Evolutionary conservation across 2,797 vertebrate species (phyloP).

Genomic region (Hylomyscus alleni): DNA sequence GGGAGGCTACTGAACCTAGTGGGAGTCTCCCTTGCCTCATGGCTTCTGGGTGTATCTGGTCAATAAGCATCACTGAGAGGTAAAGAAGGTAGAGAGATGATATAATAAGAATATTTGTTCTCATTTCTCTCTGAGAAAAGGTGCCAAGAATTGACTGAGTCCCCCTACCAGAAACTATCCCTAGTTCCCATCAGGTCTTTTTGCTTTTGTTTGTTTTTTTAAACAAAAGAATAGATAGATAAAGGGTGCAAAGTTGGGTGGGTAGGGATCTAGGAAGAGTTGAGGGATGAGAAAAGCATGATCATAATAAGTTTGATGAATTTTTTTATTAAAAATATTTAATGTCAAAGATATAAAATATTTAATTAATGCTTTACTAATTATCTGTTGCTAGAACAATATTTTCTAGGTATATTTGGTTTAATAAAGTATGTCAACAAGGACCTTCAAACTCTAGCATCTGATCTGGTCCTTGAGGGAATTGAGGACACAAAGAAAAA

Average conservation of each 20-base stretch:
- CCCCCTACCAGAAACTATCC: neutral
- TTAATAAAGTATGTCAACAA: neutral
- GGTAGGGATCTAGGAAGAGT: neutral
- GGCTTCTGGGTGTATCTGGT: slow-evolving; percentile 6
- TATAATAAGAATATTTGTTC: neutral
- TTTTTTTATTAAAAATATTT: neutral
- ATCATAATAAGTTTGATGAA: neutral
- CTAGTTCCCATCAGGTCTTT: neutral
- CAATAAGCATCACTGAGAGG: neutral
- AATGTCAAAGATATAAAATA: neutral
- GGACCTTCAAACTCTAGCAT: neutral
- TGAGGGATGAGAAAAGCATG: neutral
- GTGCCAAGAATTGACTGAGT: neutral
- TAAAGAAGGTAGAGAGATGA: neutral
- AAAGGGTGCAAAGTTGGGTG: neutral
- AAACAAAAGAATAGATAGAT: neutral
- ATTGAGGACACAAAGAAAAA: neutral
- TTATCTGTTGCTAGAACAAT: neutral
- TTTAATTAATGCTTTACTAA: neutral
- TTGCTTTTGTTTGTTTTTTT: neutral
- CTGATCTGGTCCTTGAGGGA: neutral
- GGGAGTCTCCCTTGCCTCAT: neutral
- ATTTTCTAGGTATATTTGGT: neutral
- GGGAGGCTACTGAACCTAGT: neutral
- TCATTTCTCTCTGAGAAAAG: neutral